phyloP scores from a whole-genome alignment of 2,888 invertebrate species.

The Nasonovia ribisnigri region DNA sequence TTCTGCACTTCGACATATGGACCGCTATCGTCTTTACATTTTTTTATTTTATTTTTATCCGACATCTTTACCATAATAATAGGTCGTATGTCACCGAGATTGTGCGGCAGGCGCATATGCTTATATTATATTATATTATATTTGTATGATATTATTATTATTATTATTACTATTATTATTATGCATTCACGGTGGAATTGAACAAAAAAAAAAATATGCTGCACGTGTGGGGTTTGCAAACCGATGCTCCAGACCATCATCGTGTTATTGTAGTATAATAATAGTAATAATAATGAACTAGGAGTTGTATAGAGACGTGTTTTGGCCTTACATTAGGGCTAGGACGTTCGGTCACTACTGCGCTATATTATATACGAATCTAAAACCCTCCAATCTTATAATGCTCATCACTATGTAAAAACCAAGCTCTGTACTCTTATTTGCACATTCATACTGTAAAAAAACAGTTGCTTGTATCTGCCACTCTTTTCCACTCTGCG shows the following conservation, averaged over 20 bases:
- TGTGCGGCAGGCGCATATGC: background rate
- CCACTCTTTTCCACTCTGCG: background rate
- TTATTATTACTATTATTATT: background rate
- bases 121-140: background rate
- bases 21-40: slow-evolving; percentile 24
- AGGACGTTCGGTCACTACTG: background rate
- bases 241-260: background rate
- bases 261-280: background rate
- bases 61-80: slow-evolving; percentile 5
- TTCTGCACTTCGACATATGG: slow-evolving; percentile 50
- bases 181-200: background rate
- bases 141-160: too few species aligned
- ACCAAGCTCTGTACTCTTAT: background rate
- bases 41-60: slow-evolving; percentile 48
- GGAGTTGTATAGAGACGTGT: background rate
- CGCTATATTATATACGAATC: background rate
- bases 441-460: background rate
- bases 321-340: background rate
- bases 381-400: background rate
- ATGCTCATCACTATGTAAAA: background rate
- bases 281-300: background rate
- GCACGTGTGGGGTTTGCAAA: background rate
- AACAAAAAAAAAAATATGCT: background rate
- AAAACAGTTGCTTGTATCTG: background rate
- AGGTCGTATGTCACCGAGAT: slow-evolving; percentile 49